A percentile compares a stretch with the other conserved stretches of the same genome.
These are phyloP conservation scores for Dolichotis patagonum DNA, from an alignment of 2,113 vertebrate species.

Conservation along the genomic window DNA sequence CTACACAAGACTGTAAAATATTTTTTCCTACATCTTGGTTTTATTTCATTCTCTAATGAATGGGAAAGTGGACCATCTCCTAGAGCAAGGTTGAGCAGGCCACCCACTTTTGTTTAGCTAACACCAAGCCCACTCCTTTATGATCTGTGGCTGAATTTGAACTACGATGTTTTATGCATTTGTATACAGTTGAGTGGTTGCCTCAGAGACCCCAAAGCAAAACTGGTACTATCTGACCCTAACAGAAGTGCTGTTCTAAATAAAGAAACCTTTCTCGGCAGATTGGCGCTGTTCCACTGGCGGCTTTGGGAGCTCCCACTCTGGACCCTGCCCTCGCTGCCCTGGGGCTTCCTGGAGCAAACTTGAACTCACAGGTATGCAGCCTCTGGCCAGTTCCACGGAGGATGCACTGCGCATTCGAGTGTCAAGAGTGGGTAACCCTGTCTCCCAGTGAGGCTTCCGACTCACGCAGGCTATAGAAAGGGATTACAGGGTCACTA, in stretches of 20 bases:
- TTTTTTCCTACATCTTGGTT: not conserved
- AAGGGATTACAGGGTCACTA: not conserved
- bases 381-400: not conserved
- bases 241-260: not conserved
- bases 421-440: not conserved
- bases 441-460: not conserved
- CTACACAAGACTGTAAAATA: not conserved
- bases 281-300: slow-evolving; percentile 96
- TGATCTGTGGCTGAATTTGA: not conserved
- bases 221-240: too few relatives aligned
- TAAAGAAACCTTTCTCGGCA: slow-evolving; percentile 79
- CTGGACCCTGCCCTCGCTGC: slow-evolving; percentile 96
- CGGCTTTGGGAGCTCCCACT: slow-evolving; percentile 94
- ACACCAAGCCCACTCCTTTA: not conserved
- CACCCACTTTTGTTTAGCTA: not conserved
- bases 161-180: not conserved
- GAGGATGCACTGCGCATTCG: not conserved
- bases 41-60: not conserved
- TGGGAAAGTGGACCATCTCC: not conserved
- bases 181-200: not conserved
- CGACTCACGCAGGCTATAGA: not conserved
- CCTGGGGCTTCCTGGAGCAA: slow-evolving; percentile 95
- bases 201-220: not conserved
- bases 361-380: slow-evolving; percentile 95
- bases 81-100: not conserved